Conservation (phyloP, 2,888 invertebrate species). For the Euphydryas editha region DNA sequence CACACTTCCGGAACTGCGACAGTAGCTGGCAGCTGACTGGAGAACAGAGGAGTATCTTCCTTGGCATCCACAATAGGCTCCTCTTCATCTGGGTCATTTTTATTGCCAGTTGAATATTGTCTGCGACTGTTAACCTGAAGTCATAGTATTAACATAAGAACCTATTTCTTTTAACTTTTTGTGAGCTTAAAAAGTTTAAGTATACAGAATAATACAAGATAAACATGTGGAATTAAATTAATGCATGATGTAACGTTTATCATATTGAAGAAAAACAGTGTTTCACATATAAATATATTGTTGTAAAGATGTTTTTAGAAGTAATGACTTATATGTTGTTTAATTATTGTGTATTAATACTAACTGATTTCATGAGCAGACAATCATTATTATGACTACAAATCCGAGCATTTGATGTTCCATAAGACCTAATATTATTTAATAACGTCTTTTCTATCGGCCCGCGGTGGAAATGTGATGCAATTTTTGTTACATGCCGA, state of each 20-base stretch:
- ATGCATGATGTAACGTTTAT: too few species aligned
- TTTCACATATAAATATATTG: too few species aligned
- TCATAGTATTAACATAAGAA: not conserved
- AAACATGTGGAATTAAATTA: too few species aligned
- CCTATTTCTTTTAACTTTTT: not conserved
- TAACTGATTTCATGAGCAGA: slow-evolving; percentile 34
- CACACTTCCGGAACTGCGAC: slow-evolving; percentile 97
- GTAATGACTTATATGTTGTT: not conserved
- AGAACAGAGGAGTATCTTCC: slow-evolving; percentile 75
- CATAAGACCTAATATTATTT: slow-evolving; percentile 33
- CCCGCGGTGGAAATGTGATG: slow-evolving; percentile 65
- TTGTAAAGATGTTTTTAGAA: not conserved
- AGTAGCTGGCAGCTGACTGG: slow-evolving; percentile 90
- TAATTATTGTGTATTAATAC: not conserved
- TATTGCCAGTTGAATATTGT: slow-evolving; percentile 65
- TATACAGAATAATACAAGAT: not conserved
- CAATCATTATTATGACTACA: slow-evolving; percentile 52
- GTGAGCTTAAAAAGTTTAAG: too few species aligned
- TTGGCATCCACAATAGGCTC: slow-evolving; percentile 57
- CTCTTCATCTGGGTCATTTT: slow-evolving; percentile 70
- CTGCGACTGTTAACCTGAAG: slow-evolving; percentile 49
- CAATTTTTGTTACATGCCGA: slow-evolving; percentile 72
- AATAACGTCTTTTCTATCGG: slow-evolving; percentile 52
- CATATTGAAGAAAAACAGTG: too few species aligned
- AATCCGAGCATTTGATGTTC: slow-evolving; percentile 47